These are phyloP conservation scores for Gadus macrocephalus DNA, from an alignment of 2,113 vertebrate species.

Conservation along the genomic window DNA sequence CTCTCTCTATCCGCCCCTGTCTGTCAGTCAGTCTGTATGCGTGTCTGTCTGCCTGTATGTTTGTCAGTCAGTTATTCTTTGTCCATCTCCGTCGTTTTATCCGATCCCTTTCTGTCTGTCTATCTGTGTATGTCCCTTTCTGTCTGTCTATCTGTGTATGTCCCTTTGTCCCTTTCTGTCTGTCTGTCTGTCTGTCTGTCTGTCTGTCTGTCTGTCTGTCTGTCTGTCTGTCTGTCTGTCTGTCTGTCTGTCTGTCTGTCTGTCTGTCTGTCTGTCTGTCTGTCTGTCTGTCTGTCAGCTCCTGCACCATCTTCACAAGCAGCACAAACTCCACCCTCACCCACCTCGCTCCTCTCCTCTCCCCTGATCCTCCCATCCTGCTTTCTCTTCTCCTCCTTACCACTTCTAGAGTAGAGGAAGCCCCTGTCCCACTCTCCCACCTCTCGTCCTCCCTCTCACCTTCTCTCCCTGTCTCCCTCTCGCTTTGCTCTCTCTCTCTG, in stretches of 20 bases:
- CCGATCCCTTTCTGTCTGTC: conserved; percentile 4
- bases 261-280: neutral
- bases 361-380: neutral
- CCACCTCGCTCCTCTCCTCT: neutral
- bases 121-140: neutral
- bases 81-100: neutral
- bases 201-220: too few species aligned
- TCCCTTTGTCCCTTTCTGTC: too few species aligned
- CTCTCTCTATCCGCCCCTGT: too few species aligned
- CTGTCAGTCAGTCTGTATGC: too few species aligned
- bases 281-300: neutral
- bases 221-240: conserved; percentile 7
- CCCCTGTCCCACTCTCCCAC: neutral
- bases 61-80: too few species aligned
- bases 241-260: neutral
- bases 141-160: neutral
- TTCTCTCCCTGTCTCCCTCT: neutral
- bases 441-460: neutral
- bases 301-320: too few species aligned
- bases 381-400: neutral
- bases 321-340: too few species aligned
- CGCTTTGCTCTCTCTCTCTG: neutral
- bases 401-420: neutral
- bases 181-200: too few species aligned
- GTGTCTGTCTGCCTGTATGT: too few species aligned